These are phyloP conservation scores for Ceriagrion tenellum DNA, from an alignment of 2,888 invertebrate species.

Conservation along the genomic window DNA sequence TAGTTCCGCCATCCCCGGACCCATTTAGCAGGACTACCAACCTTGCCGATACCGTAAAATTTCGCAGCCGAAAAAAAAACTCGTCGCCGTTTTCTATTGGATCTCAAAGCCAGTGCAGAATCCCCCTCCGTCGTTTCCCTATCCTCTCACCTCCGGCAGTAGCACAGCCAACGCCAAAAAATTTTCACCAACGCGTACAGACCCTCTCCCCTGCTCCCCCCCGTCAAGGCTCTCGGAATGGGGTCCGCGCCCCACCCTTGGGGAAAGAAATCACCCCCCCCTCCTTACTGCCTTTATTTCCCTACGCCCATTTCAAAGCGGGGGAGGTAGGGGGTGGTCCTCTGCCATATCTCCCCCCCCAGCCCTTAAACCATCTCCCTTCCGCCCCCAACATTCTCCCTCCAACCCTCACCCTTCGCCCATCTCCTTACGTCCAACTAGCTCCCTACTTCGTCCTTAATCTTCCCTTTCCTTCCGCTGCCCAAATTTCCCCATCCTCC, in stretches of 20 bases:
- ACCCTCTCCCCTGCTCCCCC: background rate
- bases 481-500: background rate
- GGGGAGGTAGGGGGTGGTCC: background rate
- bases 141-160: background rate
- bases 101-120: background rate
- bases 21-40: background rate
- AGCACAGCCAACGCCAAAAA: slow-evolving; percentile 23
- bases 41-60: background rate
- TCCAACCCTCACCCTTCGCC: background rate
- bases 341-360: background rate
- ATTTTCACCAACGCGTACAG: background rate
- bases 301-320: slow-evolving; percentile 53
- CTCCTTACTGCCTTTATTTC: slow-evolving; percentile 56
- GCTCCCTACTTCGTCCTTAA: slow-evolving; percentile 25
- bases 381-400: background rate
- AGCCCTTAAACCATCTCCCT: background rate
- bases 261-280: background rate
- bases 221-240: background rate
- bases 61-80: background rate
- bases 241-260: background rate
- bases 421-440: background rate
- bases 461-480: slow-evolving; percentile 32
- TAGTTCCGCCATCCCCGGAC: background rate
- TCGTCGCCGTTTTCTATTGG: background rate
- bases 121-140: background rate